Evolutionary conservation across 2,113 vertebrate species (phyloP).

Genomic region (Cyanistes caeruleus): DNA sequence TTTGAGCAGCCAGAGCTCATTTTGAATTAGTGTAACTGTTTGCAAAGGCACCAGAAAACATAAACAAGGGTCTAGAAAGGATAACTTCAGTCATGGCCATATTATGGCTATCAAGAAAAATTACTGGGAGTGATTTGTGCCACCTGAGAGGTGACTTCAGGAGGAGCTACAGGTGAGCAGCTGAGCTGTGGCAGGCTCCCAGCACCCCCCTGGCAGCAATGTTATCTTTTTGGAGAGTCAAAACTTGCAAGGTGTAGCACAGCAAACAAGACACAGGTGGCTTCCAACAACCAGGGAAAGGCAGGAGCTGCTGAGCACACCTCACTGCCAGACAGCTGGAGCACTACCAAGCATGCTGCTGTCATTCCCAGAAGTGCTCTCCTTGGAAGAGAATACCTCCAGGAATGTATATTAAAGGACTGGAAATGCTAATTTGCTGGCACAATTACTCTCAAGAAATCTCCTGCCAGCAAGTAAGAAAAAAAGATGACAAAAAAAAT

Average conservation of each 20-base stretch:
- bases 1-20: background rate
- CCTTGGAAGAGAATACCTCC: slow-evolving; percentile 66
- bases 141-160: background rate
- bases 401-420: slow-evolving; percentile 68
- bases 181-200: background rate
- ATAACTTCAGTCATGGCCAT: background rate
- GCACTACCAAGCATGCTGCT: slow-evolving; percentile 8
- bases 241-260: background rate
- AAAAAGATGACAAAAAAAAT: background rate
- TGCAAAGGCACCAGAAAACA: slow-evolving; percentile 7
- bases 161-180: background rate
- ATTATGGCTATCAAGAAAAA: slow-evolving; percentile 13
- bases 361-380: slow-evolving; percentile 63
- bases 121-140: background rate
- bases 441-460: slow-evolving; percentile 48
- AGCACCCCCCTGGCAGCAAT: background rate
- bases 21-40: slow-evolving; percentile 47
- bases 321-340: slow-evolving; percentile 34
- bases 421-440: slow-evolving; percentile 74
- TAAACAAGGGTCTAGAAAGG: background rate
- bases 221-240: background rate
- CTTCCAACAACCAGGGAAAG: background rate
- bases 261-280: background rate
- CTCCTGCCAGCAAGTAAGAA: background rate
- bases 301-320: background rate